phyloP scores from a whole-genome alignment of 2,797 vertebrate species.

The Argya squamiceps region DNA sequence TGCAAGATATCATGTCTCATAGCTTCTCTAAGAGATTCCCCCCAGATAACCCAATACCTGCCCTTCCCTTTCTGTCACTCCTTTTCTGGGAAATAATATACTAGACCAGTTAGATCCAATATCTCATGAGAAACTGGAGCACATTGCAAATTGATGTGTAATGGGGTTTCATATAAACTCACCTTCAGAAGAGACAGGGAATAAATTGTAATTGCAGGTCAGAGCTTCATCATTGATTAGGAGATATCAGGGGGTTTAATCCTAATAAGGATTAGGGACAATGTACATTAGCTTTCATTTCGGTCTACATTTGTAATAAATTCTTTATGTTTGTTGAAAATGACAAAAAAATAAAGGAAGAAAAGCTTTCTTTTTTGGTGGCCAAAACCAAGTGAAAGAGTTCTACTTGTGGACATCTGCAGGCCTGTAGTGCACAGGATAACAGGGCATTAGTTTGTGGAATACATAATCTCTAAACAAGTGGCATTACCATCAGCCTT shows the following conservation, averaged over 20 bases:
- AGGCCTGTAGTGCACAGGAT: not conserved
- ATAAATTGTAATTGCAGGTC: not conserved
- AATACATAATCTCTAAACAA: not conserved
- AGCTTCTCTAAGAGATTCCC: not conserved
- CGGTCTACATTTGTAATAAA: not conserved
- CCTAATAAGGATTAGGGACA: not conserved
- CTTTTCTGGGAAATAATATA: constrained; percentile 4
- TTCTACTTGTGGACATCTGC: not conserved
- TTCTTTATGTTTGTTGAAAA: not conserved
- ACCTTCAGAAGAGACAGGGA: not conserved
- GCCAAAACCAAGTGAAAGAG: not conserved
- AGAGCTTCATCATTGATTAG: not conserved
- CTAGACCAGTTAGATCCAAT: not conserved
- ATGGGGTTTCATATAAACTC: not conserved
- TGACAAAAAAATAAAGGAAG: rapidly evolving
- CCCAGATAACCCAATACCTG: not conserved
- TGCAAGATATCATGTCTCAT: constrained; percentile 14
- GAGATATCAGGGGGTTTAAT: not conserved
- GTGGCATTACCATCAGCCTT: not conserved
- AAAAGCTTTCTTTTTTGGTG: not conserved
- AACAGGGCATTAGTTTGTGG: not conserved
- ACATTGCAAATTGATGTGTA: not conserved
- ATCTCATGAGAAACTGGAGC: not conserved
- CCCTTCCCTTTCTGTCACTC: not conserved
- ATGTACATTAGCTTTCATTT: not conserved